These are phyloP conservation scores for Pristionchus fissidentatus DNA, from an alignment of 2,888 invertebrate species.

Conservation along the genomic window DNA sequence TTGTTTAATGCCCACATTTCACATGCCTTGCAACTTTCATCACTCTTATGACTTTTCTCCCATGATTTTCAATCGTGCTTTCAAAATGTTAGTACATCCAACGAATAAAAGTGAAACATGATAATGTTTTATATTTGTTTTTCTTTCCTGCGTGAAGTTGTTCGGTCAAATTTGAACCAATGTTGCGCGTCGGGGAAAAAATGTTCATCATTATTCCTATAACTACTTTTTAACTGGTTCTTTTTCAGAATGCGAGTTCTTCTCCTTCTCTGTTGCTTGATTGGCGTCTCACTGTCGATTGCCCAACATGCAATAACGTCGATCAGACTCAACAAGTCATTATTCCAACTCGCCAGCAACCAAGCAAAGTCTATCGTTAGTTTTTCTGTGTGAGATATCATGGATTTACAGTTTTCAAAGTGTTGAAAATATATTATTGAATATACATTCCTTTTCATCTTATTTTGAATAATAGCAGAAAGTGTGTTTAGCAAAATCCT, in stretches of 20 bases:
- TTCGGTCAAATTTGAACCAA: not conserved
- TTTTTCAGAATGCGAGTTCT: too few relatives aligned
- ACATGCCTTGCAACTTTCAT: too few relatives aligned
- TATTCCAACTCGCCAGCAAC: not conserved
- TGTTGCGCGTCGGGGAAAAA: not conserved
- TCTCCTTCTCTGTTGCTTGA: not conserved
- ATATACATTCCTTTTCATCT: not conserved
- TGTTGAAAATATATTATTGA: too few relatives aligned
- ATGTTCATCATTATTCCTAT: not conserved
- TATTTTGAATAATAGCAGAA: not conserved
- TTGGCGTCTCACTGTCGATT: not conserved
- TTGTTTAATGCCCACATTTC: too few relatives aligned
- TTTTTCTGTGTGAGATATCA: too few relatives aligned
- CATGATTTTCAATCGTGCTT: too few relatives aligned
- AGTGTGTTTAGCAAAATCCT: not conserved
- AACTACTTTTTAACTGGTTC: too few relatives aligned
- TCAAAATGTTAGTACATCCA: too few relatives aligned
- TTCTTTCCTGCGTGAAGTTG: not conserved
- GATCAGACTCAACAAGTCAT: not conserved
- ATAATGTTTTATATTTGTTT: not conserved
- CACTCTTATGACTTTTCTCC: too few relatives aligned
- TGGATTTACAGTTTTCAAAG: too few relatives aligned
- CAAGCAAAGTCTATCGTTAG: not conserved
- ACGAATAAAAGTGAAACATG: too few relatives aligned
- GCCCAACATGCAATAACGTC: constrained; percentile 1